Evolutionary conservation across 2,888 invertebrate species (phyloP), one percentile per base, ranked within the genome.

Genomic region (Chydorus sphaericus): DNA sequence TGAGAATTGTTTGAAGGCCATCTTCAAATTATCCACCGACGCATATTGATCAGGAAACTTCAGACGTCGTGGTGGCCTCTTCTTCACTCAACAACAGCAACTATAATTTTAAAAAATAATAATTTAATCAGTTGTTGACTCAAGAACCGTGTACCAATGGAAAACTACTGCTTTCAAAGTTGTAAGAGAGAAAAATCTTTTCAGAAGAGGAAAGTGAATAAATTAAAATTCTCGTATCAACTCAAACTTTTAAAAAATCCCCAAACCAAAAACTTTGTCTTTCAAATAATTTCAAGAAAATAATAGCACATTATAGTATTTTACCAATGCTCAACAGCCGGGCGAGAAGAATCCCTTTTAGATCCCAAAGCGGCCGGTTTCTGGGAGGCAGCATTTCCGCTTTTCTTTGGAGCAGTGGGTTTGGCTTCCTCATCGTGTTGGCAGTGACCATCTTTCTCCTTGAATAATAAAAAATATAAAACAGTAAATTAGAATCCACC

Each of bases 51-150:
- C 67, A 4, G 71, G 71, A 58, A 70, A 71, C 61, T 71, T 71
- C 55, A 68, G 63, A 59, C 68, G 70, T 23, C 70, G 65, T 28
- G 71, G 71, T 37, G 71, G 70, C 10, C 70, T 70, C 55, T 65
- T 68, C 56, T 68, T 67, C 16, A 70, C 58, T 20, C 71, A 70
- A 61, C 67, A 66, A 70, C 71, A 71, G 11, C 71, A 57, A 58
- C 31, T 26, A 59, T 58, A 26, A 28, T 10, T n/a, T n/a, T n/a
- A n/a, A n/a, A n/a, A n/a, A 60, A 54, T 14, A 59, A 55, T 54
- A 63, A 61, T 56, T 63, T 62, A 59, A 63, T 63, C 20, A 63
- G 59, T 52, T 62, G 62, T 48, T 33, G 10, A 11, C n/a, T 14
- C 10, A 33, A 33, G n/a, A n/a, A n/a, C n/a, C n/a, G n/a, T n/a